Conservation (phyloP, 2,888 invertebrate genomes). For the Cheilosia vulpina region DNA sequence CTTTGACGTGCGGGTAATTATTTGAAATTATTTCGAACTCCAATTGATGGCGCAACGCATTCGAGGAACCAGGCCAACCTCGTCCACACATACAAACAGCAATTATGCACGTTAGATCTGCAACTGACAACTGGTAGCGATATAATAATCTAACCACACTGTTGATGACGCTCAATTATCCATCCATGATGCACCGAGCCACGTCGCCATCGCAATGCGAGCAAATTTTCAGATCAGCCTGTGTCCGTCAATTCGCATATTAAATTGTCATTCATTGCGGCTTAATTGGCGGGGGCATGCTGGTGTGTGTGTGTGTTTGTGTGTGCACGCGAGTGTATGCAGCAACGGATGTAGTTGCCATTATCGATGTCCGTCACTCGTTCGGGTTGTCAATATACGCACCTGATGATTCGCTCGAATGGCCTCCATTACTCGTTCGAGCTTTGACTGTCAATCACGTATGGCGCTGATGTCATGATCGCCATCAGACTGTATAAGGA, state of each 20-base stretch:
- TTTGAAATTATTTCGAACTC: slow-evolving; percentile 72
- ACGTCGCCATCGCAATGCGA: slow-evolving; percentile 3
- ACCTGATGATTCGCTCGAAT: slow-evolving; percentile 32
- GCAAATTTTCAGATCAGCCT: slow-evolving; percentile 37
- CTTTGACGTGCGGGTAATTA: slow-evolving; percentile 73
- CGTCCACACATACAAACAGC: slow-evolving; percentile 20
- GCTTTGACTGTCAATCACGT: slow-evolving; percentile 34
- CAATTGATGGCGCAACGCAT: slow-evolving; percentile 67
- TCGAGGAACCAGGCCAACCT: slow-evolving; percentile 61
- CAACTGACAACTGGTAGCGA: neutral
- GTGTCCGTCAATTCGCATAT: slow-evolving; percentile 51
- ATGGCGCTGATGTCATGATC: slow-evolving; percentile 17
- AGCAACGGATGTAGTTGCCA: slow-evolving; percentile 57
- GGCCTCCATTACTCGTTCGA: slow-evolving; percentile 19
- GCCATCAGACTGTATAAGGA: neutral
- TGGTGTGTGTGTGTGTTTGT: neutral
- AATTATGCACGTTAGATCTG: slow-evolving; percentile 52
- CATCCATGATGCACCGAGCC: neutral
- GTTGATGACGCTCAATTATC: slow-evolving; percentile 58
- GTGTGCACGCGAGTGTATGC: slow-evolving; percentile 3
- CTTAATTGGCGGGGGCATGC: slow-evolving; percentile 33
- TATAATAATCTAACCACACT: slow-evolving; percentile 45
- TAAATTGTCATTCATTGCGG: slow-evolving; percentile 59
- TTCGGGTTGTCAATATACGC: slow-evolving; percentile 41
- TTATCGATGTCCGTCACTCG: slow-evolving; percentile 47